These are phyloP conservation scores for Meloidogyne floridensis DNA, from an alignment of 1,140 invertebrate species.

Conservation along the genomic window DNA sequence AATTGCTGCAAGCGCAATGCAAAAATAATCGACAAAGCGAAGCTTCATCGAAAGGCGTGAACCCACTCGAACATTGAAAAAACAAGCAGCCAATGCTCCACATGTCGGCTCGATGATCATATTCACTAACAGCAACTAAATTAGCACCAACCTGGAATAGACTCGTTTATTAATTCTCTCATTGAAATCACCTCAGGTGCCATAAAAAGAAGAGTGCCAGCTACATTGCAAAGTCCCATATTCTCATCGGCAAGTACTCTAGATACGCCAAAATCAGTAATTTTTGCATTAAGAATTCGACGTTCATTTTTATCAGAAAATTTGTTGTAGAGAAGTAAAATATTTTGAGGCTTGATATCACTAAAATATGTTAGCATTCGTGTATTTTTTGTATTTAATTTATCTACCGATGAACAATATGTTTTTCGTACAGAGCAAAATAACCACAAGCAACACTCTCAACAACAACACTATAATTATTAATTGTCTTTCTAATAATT, in stretches of 20 bases:
- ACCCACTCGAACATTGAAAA: constrained; percentile 58
- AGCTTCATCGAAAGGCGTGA: constrained; percentile 58
- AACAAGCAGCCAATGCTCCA: constrained; percentile 57
- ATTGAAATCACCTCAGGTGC: constrained; percentile 1
- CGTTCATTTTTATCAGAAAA: constrained; percentile 25
- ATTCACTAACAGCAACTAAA: constrained; percentile 50
- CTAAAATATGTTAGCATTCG: too few species aligned
- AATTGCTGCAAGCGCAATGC: constrained; percentile 56
- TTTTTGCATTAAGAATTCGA: constrained; percentile 52
- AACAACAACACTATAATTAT: constrained; percentile 50
- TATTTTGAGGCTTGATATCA: constrained; percentile 64
- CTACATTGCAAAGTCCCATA: constrained; percentile 57
- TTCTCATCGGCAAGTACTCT: constrained; percentile 51
- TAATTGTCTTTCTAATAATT: not conserved
- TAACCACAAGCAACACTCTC: constrained; percentile 60
- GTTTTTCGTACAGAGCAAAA: constrained; percentile 54
- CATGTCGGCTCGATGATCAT: constrained; percentile 59
- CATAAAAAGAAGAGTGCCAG: constrained; percentile 52
- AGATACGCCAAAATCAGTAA: constrained; percentile 62
- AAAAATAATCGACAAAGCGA: constrained; percentile 61
- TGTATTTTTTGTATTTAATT: too few species aligned
- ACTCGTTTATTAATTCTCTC: constrained; percentile 49
- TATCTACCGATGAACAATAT: constrained; percentile 55
- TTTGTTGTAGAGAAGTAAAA: constrained; percentile 43
- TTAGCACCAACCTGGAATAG: constrained; percentile 62